Evolutionary conservation across 2,113 vertebrate genomes (phyloP).

Genomic region (Podilymbus podiceps): DNA sequence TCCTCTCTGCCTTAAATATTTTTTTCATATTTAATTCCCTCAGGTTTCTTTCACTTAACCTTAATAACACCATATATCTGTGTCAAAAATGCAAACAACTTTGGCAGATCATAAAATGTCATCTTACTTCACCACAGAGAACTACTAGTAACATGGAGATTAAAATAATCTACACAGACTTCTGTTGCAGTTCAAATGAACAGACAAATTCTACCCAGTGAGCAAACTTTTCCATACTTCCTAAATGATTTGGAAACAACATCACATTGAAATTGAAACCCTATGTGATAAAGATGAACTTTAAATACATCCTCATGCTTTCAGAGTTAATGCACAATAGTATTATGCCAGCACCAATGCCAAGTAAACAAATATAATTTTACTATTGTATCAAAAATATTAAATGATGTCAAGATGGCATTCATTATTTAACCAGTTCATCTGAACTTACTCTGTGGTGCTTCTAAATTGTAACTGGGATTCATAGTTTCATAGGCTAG

Average conservation of each 20-base stretch:
- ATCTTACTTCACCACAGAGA: background rate
- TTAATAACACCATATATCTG: background rate
- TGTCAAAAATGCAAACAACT: conserved; percentile 19
- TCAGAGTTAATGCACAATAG: background rate
- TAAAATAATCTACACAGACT: background rate
- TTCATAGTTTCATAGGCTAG: background rate
- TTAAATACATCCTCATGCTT: background rate
- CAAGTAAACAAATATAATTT: background rate
- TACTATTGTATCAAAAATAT: background rate
- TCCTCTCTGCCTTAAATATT: background rate
- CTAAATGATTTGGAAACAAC: background rate
- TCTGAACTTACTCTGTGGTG: background rate
- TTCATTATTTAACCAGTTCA: background rate
- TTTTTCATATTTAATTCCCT: background rate
- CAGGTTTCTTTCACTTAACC: background rate
- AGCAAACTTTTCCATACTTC: background rate
- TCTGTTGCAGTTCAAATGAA: background rate
- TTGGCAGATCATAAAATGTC: background rate
- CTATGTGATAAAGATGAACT: background rate
- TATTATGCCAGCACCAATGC: background rate
- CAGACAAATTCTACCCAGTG: background rate
- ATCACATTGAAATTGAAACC: background rate
- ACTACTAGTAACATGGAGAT: background rate
- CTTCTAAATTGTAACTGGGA: background rate
- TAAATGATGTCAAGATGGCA: background rate